Base-by-base conservation (phyloP, 1,140 invertebrate species). In the Cydia fagiglandana region DNA sequence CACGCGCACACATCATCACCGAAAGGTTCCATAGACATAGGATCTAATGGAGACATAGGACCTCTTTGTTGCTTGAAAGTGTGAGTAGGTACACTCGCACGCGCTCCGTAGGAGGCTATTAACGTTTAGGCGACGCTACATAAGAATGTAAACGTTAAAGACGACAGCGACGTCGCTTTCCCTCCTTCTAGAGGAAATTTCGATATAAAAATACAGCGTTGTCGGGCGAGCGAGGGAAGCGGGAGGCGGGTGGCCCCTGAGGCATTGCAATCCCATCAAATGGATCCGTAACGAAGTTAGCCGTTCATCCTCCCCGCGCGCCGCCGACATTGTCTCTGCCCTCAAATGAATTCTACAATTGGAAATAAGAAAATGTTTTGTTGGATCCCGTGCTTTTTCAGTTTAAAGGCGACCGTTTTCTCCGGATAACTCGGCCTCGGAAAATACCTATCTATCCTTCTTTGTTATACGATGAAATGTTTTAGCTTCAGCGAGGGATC, bases 231-330 rank as follows among this genome's bases (percentile, higher is more conserved):
- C 75, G 87, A 79, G 79, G 79, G 76, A 81, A 75, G 80, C 79
- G 88, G 87, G 89, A 85, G 86, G 84, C 85, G 76, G 83, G 82
- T 75, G 80, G 84, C 83, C 85, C 82, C 85, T 81, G 83, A 87
- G 89, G 91, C 90, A 91, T 92, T 93, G 90, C 91, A 92, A 94
- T 93, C 92, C 93, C 92, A 88, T 91, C 88, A 91, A 88, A 90
- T 90, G 88, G 87, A 90, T 88, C 84, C 88, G 83, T 94, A 93
- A 94, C 88, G 92, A 93, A 93, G 93, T 93, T 93, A 92, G 89
- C 91, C 91, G 85, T 85, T 87, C 89, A 88, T 88, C 88, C 89
- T 88, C 89, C 88, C 88, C 88, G 83, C 88, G 83, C 84, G 85
- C 84, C 83, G 76, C 86, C 84, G 81, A 84, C 86, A 84, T 85